A percentile compares a stretch with the other conserved stretches of the same genome.
These are phyloP conservation scores for Anthoptus insignis DNA, from an alignment of 2,888 invertebrate genomes.

Conservation along the genomic window DNA sequence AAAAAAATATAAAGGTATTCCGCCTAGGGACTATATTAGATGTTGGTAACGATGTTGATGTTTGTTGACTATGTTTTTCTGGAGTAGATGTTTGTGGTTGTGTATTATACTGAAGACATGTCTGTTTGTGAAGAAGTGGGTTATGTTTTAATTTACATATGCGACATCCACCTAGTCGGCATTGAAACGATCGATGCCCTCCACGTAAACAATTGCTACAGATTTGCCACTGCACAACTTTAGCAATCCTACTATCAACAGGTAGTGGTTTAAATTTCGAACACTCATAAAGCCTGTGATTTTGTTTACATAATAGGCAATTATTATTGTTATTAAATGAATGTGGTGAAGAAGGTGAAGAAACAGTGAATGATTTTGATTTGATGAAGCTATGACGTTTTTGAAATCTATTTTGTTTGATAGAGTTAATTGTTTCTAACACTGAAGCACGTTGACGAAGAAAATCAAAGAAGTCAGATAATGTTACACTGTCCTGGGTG, in stretches of 20 bases:
- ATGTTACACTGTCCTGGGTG: slow-evolving; percentile 16
- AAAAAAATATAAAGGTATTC: too few species aligned
- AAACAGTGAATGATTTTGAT: slow-evolving; percentile 9
- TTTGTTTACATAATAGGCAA: slow-evolving; percentile 9
- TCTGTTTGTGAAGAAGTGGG: slow-evolving; percentile 29
- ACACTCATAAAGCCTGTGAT: slow-evolving; percentile 28
- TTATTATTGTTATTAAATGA: not conserved
- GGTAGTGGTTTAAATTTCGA: slow-evolving; percentile 24
- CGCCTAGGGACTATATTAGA: not conserved
- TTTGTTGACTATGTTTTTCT: not conserved
- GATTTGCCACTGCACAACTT: slow-evolving; percentile 16
- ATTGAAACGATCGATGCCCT: slow-evolving; percentile 27
- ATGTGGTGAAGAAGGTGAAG: not conserved
- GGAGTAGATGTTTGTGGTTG: not conserved
- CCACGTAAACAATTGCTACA: slow-evolving; percentile 35
- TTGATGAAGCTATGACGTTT: slow-evolving; percentile 8
- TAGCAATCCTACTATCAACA: slow-evolving; percentile 18
- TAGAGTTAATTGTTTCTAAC: slow-evolving; percentile 30
- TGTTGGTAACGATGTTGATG: not conserved
- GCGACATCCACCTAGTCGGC: slow-evolving; percentile 23
- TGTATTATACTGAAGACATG: not conserved
- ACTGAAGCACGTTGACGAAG: slow-evolving; percentile 33
- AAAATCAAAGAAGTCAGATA: slow-evolving; percentile 27
- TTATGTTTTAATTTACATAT: slow-evolving; percentile 38
- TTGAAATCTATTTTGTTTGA: not conserved